Base-by-base conservation (phyloP, 2,113 vertebrate genomes). In the Willisornis vidua region DNA sequence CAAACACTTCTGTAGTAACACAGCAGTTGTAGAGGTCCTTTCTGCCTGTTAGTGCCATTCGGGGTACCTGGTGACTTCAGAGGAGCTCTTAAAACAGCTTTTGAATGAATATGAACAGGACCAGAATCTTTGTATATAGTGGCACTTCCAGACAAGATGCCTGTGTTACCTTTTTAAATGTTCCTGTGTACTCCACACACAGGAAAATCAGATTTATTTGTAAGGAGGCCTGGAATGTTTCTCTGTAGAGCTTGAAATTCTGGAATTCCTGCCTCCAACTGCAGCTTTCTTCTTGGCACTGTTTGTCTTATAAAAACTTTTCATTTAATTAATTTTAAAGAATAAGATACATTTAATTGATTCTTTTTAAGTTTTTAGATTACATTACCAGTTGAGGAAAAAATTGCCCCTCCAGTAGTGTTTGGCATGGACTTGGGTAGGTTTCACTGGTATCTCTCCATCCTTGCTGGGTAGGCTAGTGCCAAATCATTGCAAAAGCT, bases 401-500 rank as follows among this genome's bases (percentile, higher is more conserved):
- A 85, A 19, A 10, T 16, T 90, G 6, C 14, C 7, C 55, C 26
- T 39, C 10, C 7, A 2, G n/a, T 78, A 39, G 33, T 39, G 11
- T 66, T 49, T 91, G 78, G 16, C 48, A 28, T 79, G 41, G 1
- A 0, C 63, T 76, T 76, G 62, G 4, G 2, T 73, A 58, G 45
- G 18, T 85, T 73, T 79, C 31, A 28, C 19, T 70, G 19, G 5
- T 31, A 25, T 58, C 19, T 68, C 14, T 57, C n/a, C 24, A 33
- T 1, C 31, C 25, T 43, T 52, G 35, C 10, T 84, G 26, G 12
- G 5, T 39, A 51, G 12, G 28, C n/a, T 31, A 39, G 39, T 66
- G 49, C 26, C 0, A 0, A 45, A 33, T 54, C 0, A 0, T 46
- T 81, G 48, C 33, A 82, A 46, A 89, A 76, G 22, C 45, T 70